Evolutionary conservation across 2,888 invertebrate species (phyloP), one percentile per base, ranked within the genome.

Genomic region (Caenorhabditis macrosperma): DNA sequence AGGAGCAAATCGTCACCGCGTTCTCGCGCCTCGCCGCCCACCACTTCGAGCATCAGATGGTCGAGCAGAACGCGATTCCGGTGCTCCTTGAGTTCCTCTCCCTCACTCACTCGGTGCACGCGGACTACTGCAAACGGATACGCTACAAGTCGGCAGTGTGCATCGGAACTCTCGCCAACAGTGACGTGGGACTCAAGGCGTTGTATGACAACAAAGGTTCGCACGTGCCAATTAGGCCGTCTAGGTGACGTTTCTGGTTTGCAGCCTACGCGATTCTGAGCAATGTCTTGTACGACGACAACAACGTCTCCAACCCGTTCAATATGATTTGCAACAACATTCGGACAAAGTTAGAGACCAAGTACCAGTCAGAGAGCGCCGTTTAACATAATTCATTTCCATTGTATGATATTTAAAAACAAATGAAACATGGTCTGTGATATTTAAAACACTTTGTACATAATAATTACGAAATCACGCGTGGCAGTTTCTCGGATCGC

Each of bases 141-240:
- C 81, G 87, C 48, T 89, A 88, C 59, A 88, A 88, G 67, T 87
- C 89, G 2, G 88, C 88, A 7, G 88, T 89, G 17, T 89, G 88
- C 55, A 83, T 89, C 48, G 88, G 86, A 28, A 88, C 85, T 7
- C 63, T 89, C 3, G 87, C 89, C 1, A 80, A 86, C 9, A 84
- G 76, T 30, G 85, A 86, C n/a, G 66, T 84, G 15, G 89, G 89
- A 17, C 75, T 89, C 15, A 86, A 87, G 59, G 85, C 87, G 2
- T 64, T 89, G 15, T 83, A 88, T 68, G 81, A 85, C 20, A 74
- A 86, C 50, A 75, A 87, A 54, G 88, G 89, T 86, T 20, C 33
- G 71, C 54, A 12, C 30, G 3, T 41, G 5, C 7, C 20, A 10
- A 9, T 46, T 57, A n/a, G n/a, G n/a, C n/a, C n/a, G n/a, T n/a